Evolutionary conservation across 2,888 invertebrate species (phyloP).

Genomic region (Mechanitis mazaeus): DNA sequence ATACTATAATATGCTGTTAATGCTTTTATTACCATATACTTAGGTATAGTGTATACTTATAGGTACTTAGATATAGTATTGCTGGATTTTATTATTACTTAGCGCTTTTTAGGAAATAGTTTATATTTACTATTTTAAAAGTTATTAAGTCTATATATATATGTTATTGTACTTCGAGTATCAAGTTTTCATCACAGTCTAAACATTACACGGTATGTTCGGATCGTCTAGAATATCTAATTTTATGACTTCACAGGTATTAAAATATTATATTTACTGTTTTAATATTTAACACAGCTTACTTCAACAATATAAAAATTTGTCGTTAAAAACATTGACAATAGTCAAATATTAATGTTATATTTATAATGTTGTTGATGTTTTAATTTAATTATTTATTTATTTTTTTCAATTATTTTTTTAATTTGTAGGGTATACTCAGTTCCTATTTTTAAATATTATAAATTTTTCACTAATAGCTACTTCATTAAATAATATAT

Average conservation of each 20-base stretch:
- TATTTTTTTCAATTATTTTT: neutral
- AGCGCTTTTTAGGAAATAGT: no score
- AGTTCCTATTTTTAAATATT: no score
- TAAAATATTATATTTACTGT: slow-evolving; percentile 25
- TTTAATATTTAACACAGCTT: slow-evolving; percentile 16
- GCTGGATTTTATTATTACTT: no score
- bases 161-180: slow-evolving; percentile 25
- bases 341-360: neutral
- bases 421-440: neutral
- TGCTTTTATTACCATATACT: no score
- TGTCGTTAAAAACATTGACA: neutral
- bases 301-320: neutral
- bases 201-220: slow-evolving; percentile 30
- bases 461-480: no score
- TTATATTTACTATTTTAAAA: no score
- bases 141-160: no score
- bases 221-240: slow-evolving; percentile 22
- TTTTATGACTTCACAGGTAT: slow-evolving; percentile 26
- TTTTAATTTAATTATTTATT: neutral
- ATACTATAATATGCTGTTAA: no score
- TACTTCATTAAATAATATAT: no score
- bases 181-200: slow-evolving; percentile 28
- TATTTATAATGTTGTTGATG: neutral
- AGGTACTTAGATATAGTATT: no score
- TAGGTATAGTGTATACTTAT: no score